Evolutionary conservation across 2,888 invertebrate genomes (phyloP).

Genomic region (Sinelater perroti): DNA sequence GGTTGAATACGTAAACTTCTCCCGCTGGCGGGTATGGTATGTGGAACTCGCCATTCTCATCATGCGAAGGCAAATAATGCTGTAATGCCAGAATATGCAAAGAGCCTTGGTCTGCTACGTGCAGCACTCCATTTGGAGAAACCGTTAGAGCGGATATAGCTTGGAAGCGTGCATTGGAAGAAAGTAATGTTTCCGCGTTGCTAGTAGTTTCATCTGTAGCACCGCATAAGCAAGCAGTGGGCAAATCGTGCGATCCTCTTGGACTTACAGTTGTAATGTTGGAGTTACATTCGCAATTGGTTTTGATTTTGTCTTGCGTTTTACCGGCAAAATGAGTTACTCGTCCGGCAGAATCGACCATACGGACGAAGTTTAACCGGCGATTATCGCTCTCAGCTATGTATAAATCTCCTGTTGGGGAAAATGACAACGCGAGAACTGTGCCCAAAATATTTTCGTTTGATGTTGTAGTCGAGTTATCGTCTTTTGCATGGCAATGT

Average conservation of each 20-base stretch:
- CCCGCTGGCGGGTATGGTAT: constrained; percentile 93
- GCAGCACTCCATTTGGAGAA: constrained; percentile 94
- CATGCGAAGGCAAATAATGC: constrained; percentile 87
- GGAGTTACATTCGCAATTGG: constrained; percentile 68
- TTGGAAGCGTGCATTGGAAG: constrained; percentile 90
- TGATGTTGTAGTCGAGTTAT: constrained; percentile 49
- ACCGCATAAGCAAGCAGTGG: constrained; percentile 55
- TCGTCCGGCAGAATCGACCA: constrained; percentile 89
- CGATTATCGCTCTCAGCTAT: constrained; percentile 93
- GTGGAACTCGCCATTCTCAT: constrained; percentile 89
- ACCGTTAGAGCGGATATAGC: constrained; percentile 72
- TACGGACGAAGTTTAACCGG: constrained; percentile 81
- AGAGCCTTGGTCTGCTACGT: constrained; percentile 94
- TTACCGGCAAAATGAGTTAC: constrained; percentile 94
- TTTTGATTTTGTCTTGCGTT: constrained; percentile 66
- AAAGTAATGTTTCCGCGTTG: constrained; percentile 84
- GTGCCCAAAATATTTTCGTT: constrained; percentile 70
- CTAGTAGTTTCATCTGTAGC: constrained; percentile 70
- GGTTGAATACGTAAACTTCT: constrained; percentile 91
- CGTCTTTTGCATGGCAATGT: constrained; percentile 76
- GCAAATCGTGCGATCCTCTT: constrained; percentile 54
- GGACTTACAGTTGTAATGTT: constrained; percentile 65
- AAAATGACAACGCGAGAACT: constrained; percentile 88
- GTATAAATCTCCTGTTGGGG: constrained; percentile 90
- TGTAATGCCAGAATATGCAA: constrained; percentile 85